Conservation (phyloP, 1,140 invertebrate species). For the Drosophila tsacasi region DNA sequence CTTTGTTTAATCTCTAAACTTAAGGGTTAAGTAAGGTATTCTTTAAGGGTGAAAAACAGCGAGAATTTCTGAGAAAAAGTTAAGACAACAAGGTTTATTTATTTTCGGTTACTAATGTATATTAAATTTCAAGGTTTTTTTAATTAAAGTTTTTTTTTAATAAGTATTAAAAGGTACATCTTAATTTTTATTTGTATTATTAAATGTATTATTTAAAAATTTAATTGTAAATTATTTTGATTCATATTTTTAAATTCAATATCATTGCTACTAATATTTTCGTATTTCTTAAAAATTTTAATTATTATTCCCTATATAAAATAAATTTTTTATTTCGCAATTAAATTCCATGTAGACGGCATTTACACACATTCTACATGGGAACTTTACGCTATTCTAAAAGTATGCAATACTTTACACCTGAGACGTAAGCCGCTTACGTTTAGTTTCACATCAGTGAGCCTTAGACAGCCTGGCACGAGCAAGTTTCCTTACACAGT, state of each 20-base stretch:
- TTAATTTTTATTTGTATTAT: too few species aligned
- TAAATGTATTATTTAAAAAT: too few species aligned
- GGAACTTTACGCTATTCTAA: neutral
- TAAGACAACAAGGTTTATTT: neutral
- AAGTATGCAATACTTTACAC: constrained; percentile 6
- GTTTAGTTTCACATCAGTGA: neutral
- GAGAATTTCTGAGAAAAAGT: neutral
- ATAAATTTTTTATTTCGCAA: too few species aligned
- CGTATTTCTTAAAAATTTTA: too few species aligned
- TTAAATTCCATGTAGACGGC: neutral
- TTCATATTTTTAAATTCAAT: too few species aligned
- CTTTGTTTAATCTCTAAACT: neutral
- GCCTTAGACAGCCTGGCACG: neutral
- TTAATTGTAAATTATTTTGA: too few species aligned
- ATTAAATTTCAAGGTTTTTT: too few species aligned
- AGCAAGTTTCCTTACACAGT: neutral
- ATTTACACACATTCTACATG: neutral
- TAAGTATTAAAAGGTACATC: too few species aligned
- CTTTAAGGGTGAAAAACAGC: too few species aligned
- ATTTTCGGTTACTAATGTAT: neutral
- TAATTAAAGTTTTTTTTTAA: too few species aligned
- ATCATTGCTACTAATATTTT: too few species aligned
- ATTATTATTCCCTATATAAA: too few species aligned
- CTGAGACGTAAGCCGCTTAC: neutral
- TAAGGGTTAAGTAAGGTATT: neutral